A percentile compares a stretch with the other conserved stretches of the same genome.
Evolutionary conservation across 2,113 vertebrate genomes (phyloP).

Genomic region (Acanthochromis polyacanthus): DNA sequence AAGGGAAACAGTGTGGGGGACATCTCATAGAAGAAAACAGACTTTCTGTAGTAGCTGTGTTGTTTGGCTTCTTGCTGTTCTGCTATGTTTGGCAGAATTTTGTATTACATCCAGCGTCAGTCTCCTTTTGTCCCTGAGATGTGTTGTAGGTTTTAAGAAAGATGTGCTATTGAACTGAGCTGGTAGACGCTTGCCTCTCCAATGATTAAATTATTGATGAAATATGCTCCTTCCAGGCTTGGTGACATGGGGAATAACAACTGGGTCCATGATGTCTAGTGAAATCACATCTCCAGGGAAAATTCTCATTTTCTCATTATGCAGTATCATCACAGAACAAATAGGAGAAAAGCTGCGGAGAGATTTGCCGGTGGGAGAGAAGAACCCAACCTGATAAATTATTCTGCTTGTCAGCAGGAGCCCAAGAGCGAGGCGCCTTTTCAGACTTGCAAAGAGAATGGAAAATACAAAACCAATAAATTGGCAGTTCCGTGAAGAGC

Average conservation of each 20-base stretch:
- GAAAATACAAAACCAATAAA: conserved; percentile 26
- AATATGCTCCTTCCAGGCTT: conserved; percentile 7
- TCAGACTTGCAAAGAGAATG: conserved; percentile 5
- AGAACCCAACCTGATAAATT: neutral
- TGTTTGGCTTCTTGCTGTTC: neutral
- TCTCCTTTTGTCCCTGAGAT: conserved; percentile 8
- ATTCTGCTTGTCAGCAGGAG: conserved; percentile 27
- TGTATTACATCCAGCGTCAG: conserved; percentile 1
- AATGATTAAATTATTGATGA: conserved; percentile 52
- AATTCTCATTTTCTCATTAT: conserved; percentile 15
- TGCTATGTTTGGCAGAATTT: conserved; percentile 1
- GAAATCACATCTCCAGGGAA: conserved; percentile 9
- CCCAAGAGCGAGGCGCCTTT: conserved; percentile 2
- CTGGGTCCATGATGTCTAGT: conserved; percentile 22
- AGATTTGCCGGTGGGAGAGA: neutral
- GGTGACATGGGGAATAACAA: conserved; percentile 16
- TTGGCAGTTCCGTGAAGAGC: conserved; percentile 4
- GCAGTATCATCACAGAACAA: conserved; percentile 12
- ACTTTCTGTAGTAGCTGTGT: neutral
- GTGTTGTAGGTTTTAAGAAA: conserved; percentile 12
- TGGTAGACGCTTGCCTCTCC: conserved; percentile 25
- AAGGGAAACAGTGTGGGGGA: neutral
- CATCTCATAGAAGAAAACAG: conserved; percentile 8
- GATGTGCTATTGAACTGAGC: conserved; percentile 37
- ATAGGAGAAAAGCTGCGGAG: neutral